Base-by-base conservation (phyloP, 1,140 invertebrate genomes). In the Orussus abietinus region DNA sequence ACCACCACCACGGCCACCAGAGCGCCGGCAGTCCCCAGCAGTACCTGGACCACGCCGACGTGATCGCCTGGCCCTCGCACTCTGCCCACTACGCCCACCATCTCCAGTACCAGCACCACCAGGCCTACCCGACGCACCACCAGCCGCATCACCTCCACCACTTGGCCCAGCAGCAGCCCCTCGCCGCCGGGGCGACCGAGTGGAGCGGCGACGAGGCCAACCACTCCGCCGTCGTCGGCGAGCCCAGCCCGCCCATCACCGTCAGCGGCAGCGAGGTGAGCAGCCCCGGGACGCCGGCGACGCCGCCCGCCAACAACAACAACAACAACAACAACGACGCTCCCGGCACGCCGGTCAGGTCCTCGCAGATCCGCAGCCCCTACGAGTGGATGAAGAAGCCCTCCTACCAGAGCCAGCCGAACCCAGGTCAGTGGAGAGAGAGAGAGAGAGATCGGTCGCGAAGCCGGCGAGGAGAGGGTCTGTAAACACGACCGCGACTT, bases 361-460 rank as follows among this genome's bases (percentile, higher is more conserved):
- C 87, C 10, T 74, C 80, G 5, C 80, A 82, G 2, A 79, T 80
- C 10, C 75, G 85, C 10, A 87, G 84, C 36, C 89, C 88, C 0
- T 92, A 82, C 61, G 88, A 90, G 49, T 93, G 89, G 89, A 92
- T 93, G 81, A 91, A 87, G 62, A 90, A 88, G 64, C 82, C 85
- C 0, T 83, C 84, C 6, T 91, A 91, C 63, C 86, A 89, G 59
- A 82, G 72, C 31, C 85, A 88, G 57, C 84, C 85, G 1, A 87
- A 85, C 70, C 85, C 86, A 69, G 87, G 88, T 90, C 67, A 78
- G 77, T 76, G 51, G n/a, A n/a, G n/a, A n/a, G n/a, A n/a, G n/a
- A n/a, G n/a, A n/a, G n/a, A n/a, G n/a, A n/a, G n/a, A n/a, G n/a
- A n/a, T n/a, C n/a, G n/a, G n/a, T n/a, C n/a, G n/a, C n/a, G n/a